Evolutionary conservation across 2,113 vertebrate genomes (phyloP), one percentile per base, ranked within the genome.

Genomic region (Petaurus breviceps): DNA sequence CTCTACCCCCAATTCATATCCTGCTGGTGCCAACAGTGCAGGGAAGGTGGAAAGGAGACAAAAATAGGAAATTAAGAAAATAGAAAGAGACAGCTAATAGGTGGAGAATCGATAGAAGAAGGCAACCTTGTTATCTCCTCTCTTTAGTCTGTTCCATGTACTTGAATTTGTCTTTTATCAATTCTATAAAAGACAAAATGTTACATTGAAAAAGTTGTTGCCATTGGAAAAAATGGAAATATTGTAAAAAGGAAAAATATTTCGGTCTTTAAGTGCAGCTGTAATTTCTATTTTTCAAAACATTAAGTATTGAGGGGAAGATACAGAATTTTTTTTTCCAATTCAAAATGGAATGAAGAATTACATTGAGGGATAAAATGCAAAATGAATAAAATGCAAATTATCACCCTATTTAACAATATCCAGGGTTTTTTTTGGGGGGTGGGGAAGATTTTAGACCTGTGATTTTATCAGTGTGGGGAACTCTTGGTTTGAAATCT

Each of bases 81-180:
- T 52, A 43, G 93, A 68, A 51, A 90, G 12, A 54, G 26, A 16
- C 8, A 51, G 2, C 9, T 54, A 92, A 9, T 89, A 54, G 84
- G 43, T 93, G 26, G 93, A 51, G 91, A 61, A 93, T 61, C 94
- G 46, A 9, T 84, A 26, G 52, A 52, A 14, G 92, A 51, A 90
- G 46, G 2, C 12, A 84, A 43, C n/a, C 16, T 91, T 91, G 25
- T 61, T 90, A 31, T 91, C 26, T n/a, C n/a, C 54, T 96, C 43
- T 4, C 68, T n/a, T n/a, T 77, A 77, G n/a, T n/a, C 61, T n/a
- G 31, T n/a, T 77, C 37, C 16, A 77, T 77, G 68, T 84, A 16
- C n/a, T 84, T 84, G 68, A 43, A 84, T 84, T 84, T 84, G 43
- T 96, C 37, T 23, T 94, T 96, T 37, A 50, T 14, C 11, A 93